Conservation (phyloP, 2,113 vertebrate genomes). For the Apeltes quadracus region DNA sequence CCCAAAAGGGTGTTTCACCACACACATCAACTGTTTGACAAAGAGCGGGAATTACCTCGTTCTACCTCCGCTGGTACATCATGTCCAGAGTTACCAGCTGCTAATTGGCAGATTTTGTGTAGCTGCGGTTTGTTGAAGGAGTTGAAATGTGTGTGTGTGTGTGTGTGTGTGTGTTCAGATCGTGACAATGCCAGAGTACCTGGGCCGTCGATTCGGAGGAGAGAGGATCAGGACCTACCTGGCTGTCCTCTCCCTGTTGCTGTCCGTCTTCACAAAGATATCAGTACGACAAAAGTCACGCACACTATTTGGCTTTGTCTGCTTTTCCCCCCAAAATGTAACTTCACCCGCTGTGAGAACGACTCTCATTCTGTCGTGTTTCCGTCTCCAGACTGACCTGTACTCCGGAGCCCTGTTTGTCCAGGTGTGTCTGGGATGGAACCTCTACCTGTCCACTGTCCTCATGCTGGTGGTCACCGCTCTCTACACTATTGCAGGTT, state of each 20-base stretch:
- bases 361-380: not conserved
- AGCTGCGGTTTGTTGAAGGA: not conserved
- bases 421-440: constrained; percentile 93
- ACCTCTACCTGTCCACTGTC: constrained; percentile 88
- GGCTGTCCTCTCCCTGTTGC: constrained; percentile 85
- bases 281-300: constrained; percentile 82
- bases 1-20: constrained; percentile 54
- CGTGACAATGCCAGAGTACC: constrained; percentile 91
- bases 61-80: not conserved
- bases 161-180: constrained; percentile 79
- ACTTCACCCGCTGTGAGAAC: not conserved
- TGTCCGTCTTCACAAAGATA: constrained; percentile 95
- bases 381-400: constrained; percentile 85
- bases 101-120: not conserved
- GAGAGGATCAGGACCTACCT: constrained; percentile 88
- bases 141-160: constrained; percentile 19
- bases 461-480: constrained; percentile 88
- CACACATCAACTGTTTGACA: constrained; percentile 6
- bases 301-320: not conserved
- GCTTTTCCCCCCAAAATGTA: not conserved
- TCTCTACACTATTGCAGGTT: constrained; percentile 90
- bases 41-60: not conserved
- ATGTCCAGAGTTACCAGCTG: not conserved
- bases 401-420: constrained; percentile 90
- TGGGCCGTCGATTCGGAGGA: constrained; percentile 90